Base-by-base conservation (phyloP, 1,140 invertebrate genomes). In the Heliconius hermathena region DNA sequence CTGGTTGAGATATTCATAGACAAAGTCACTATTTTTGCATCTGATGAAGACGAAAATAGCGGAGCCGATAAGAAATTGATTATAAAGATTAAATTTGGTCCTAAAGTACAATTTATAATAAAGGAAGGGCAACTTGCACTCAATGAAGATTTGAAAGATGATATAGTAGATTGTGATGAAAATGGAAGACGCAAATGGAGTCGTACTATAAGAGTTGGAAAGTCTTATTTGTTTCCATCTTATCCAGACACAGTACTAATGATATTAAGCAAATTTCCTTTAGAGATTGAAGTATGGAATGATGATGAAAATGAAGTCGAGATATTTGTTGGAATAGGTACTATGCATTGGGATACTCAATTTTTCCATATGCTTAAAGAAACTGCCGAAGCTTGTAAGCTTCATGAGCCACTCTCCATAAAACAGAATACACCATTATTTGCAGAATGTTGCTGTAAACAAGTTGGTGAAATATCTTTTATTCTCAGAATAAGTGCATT, bases 1-100 rank as follows among this genome's bases (percentile, higher is more conserved):
- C 85, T 94, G 87, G 74, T 94, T 82, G 93, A 94, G 82, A 93
- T 94, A 89, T 93, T 94, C 86, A 89, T 94, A 81, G 90, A 94
- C 88, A 91, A 90, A 86, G 87, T 94, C 16, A 91, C 91, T 38
- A 85, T 94, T 81, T 93, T 89, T 79, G 84, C 81, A 73, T 84
- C 83, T 6, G 88, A 89, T 29, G 88, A 92, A 77, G 83, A 90
- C 36, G 90, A 90, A 74, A 83, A 86, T 38, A 89, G 85, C 71
- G 84, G 82, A n/a, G 89, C 86, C 18, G 86, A 89, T 79, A 93
- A 94, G 83, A 91, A 88, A 38, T 82, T 94, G 5, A 94, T 92
- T 29, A 86, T 93, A n/a, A 93, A 93, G 90, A 85, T 93, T 71
- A 90, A 84, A 82, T 94, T 94, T 83, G 93, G 93, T 66, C 93